Base-by-base conservation (phyloP, 2,888 invertebrate species). In the Torymus aiolomorphi region DNA sequence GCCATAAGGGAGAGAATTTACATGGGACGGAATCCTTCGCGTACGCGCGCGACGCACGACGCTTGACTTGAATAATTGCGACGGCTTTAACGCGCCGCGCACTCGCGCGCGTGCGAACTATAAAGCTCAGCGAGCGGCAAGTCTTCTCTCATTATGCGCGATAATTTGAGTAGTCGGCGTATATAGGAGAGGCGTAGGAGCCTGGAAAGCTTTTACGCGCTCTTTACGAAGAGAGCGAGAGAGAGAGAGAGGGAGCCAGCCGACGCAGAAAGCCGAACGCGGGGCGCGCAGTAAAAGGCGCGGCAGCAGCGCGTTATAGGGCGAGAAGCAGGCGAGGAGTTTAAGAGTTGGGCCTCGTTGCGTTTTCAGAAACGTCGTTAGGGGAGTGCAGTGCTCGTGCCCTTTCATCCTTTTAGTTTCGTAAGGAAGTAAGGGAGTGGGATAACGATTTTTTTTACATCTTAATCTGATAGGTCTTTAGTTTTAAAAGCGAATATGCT, bases 121-220 rank as follows among this genome's bases (percentile, higher is more conserved):
- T 67, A 67, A 75, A 67, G 57, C 54, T 51, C 57, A 13, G 18
- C 54, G n/a, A 54, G 73, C 62, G 73, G n/a, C 20, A 18, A 18
- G 54, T 63, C 20, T 49, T 56, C 52, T 49, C 62, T 72, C 77
- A 57, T 77, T 77, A 77, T 59, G 63, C 14, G 51, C 59, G 77
- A 77, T 77, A 72, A 77, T 77, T 77, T 59, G 71, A 77, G 77
- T 65, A 77, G 57, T 63, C 49, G 57, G 16, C 57, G 31, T 62
- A 52, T 31, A 62, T 31, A 31, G 31, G 31, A 31, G 31, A 31
- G 31, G 61, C 20, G 61, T 18, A 18, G 16, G 57, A 57, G 18
- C 57, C n/a, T n/a, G 57, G 57, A 57, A 18, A 70, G 70, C 57
- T 70, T 57, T 57, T 57, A 70, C 49, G 14, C 59, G 18, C 59